These are phyloP conservation scores for Siniperca scherzeri DNA, from an alignment of 2,797 vertebrate genomes.

Conservation along the genomic window DNA sequence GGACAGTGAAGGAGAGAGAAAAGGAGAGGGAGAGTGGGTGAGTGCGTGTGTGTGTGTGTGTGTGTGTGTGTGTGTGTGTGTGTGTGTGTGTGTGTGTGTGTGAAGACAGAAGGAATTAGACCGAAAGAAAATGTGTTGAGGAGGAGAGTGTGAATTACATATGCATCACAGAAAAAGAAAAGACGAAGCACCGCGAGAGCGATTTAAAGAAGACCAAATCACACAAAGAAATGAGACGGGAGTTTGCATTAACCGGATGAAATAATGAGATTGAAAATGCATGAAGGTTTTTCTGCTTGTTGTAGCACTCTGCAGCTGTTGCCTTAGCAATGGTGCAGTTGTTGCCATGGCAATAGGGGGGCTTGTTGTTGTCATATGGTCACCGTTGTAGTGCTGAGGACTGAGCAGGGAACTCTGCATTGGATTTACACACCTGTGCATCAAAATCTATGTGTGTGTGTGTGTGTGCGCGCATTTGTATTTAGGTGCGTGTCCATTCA, in stretches of 20 bases:
- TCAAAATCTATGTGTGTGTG: constrained; percentile 9
- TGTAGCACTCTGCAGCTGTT: constrained; percentile 86
- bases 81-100: constrained; percentile 47
- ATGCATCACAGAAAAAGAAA: constrained; percentile 79
- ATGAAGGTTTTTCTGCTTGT: constrained; percentile 77
- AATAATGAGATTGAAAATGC: constrained; percentile 53
- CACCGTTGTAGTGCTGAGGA: constrained; percentile 48
- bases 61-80: constrained; percentile 1
- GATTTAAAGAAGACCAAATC: constrained; percentile 36
- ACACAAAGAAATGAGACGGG: constrained; percentile 1
- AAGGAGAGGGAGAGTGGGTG: constrained; percentile 69
- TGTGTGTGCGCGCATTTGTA: constrained; percentile 4
- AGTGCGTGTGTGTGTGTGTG: constrained; percentile 35
- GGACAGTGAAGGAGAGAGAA: constrained; percentile 75
- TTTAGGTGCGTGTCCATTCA: constrained; percentile 22
- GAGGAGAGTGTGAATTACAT: constrained; percentile 85
- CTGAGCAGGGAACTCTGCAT: constrained; percentile 51
- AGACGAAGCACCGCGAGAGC: constrained; percentile 57
- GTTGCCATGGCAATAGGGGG: constrained; percentile 84
- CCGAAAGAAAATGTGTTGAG: constrained; percentile 83
- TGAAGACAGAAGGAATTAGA: constrained; percentile 85
- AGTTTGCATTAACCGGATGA: constrained; percentile 41
- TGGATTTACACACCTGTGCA: constrained; percentile 51
- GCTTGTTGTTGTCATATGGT: constrained; percentile 84
- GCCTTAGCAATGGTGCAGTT: constrained; percentile 88